Evolutionary conservation across 2,113 vertebrate species (phyloP).

Genomic region (Neopipo cinnamomea): DNA sequence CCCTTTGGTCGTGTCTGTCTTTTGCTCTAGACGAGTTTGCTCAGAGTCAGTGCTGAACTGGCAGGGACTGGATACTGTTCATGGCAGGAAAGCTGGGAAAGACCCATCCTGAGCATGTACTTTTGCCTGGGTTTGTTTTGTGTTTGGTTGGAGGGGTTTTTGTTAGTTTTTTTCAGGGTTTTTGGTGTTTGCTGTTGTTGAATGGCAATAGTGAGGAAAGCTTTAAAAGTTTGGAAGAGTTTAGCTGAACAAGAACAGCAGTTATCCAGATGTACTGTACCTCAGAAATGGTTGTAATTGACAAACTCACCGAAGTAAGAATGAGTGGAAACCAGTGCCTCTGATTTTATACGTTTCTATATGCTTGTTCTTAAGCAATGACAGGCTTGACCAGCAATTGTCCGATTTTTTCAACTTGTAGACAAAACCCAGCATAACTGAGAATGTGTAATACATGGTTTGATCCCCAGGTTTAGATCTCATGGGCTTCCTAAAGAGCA

Average conservation of each 20-base stretch:
- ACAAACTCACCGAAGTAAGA: background rate
- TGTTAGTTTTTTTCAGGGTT: background rate
- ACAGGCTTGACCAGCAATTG: background rate
- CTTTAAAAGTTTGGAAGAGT: background rate
- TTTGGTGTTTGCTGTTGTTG: background rate
- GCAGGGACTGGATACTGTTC: background rate
- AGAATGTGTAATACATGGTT: background rate
- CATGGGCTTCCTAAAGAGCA: background rate
- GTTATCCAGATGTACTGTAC: background rate
- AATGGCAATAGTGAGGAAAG: background rate
- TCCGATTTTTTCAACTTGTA: background rate
- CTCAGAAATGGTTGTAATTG: slow-evolving; percentile 6
- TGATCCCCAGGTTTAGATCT: background rate
- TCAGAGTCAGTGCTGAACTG: background rate
- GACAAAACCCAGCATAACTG: background rate
- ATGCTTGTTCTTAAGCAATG: background rate
- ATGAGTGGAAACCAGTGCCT: background rate
- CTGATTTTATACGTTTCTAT: background rate
- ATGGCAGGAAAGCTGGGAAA: background rate
- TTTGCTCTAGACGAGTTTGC: background rate
- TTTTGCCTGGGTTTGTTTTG: background rate
- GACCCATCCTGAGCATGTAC: background rate
- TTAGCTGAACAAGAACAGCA: background rate
- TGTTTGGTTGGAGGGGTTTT: too few relatives aligned
- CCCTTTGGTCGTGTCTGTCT: background rate